Percentiles rank a stretch among this genome's conserved stretches.
Conservation (phyloP, 2,797 vertebrate genomes). For the Garrulus glandarius region DNA sequence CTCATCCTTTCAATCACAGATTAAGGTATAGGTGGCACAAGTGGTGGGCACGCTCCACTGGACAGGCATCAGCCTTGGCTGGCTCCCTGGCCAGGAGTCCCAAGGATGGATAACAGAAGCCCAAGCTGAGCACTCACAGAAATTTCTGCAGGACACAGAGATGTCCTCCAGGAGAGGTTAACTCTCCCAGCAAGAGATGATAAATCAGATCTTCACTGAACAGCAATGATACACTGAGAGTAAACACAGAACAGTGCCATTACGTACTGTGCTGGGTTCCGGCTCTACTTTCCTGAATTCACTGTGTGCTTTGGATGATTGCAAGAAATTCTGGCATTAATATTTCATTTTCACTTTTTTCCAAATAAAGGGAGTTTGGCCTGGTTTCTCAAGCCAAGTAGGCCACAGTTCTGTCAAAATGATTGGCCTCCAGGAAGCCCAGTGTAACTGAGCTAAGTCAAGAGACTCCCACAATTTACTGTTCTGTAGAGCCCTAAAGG, state of each 20-base stretch:
- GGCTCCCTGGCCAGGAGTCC: background rate
- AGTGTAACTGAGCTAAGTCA: background rate
- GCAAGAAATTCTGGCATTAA: background rate
- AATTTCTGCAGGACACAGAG: background rate
- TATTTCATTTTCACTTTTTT: background rate
- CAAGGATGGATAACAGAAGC: background rate
- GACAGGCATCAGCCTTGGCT: background rate
- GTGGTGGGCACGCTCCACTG: accelerated
- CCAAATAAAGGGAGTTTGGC: background rate
- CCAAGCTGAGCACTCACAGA: accelerated
- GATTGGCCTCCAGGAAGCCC: background rate
- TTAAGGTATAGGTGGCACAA: background rate
- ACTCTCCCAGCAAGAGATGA: background rate
- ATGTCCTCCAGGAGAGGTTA: background rate
- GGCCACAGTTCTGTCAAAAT: background rate
- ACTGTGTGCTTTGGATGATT: background rate
- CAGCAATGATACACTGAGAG: background rate
- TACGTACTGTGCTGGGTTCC: background rate
- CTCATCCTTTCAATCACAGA: background rate
- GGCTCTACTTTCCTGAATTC: background rate
- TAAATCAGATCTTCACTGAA: background rate
- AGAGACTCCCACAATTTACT: background rate
- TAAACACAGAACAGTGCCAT: background rate
- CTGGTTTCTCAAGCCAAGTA: background rate
- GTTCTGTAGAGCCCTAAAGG: background rate